These are phyloP conservation scores for Drosophila neotestacea DNA, from an alignment of 2,888 invertebrate species.

Conservation along the genomic window DNA sequence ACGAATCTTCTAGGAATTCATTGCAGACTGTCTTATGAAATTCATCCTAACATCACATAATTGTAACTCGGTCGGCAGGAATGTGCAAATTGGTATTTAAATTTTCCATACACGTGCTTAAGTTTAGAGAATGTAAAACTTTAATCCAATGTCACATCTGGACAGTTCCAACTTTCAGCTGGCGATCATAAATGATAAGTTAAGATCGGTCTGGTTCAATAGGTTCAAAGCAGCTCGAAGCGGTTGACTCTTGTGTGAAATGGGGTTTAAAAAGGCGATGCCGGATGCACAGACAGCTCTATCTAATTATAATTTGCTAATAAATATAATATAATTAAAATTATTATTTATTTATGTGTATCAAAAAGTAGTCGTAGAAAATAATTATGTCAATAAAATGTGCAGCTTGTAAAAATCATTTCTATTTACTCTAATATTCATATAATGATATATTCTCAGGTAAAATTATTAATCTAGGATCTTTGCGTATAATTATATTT, in stretches of 20 bases:
- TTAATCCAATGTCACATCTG: not conserved
- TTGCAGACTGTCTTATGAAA: not conserved
- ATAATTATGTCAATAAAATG: not conserved
- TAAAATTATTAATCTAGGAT: too few species aligned
- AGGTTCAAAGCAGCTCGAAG: slow-evolving; percentile 65
- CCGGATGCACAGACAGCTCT: slow-evolving; percentile 21
- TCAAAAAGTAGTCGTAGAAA: not conserved
- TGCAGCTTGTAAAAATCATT: not conserved
- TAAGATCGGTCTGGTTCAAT: slow-evolving; percentile 64
- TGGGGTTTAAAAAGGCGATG: slow-evolving; percentile 28
- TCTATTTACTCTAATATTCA: not conserved
- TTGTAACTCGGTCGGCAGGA: not conserved
- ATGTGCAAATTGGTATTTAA: slow-evolving; percentile 60
- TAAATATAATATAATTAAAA: slow-evolving; percentile 14
- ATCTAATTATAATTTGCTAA: slow-evolving; percentile 9
- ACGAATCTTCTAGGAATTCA: not conserved
- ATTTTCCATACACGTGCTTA: slow-evolving; percentile 44
- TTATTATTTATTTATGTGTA: slow-evolving; percentile 4
- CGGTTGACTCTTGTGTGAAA: slow-evolving; percentile 58
- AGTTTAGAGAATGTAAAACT: slow-evolving; percentile 4
- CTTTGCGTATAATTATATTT: too few species aligned
- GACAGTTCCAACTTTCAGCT: not conserved
- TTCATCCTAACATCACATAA: not conserved
- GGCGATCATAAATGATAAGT: slow-evolving; percentile 54
- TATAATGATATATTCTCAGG: too few species aligned